Evolutionary conservation across 2,797 vertebrate species (phyloP).

Genomic region (Sebastes reedi): DNA sequence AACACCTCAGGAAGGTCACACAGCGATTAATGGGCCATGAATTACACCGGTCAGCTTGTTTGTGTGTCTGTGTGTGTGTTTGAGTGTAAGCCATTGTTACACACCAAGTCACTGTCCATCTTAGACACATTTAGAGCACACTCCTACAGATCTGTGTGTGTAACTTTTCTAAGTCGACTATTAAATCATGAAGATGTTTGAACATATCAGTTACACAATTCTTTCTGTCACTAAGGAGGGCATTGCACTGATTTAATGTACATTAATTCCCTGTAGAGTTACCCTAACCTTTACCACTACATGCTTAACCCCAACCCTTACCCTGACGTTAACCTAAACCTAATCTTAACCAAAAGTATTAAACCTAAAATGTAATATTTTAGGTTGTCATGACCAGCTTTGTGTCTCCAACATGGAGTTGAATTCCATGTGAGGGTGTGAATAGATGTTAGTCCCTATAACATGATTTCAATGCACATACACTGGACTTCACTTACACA

Average conservation of each 20-base stretch:
- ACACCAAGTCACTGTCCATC: not conserved
- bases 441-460: too few species aligned
- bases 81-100: not conserved
- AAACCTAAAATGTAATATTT: too few species aligned
- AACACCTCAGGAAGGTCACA: slow-evolving; percentile 45
- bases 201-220: not conserved
- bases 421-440: too few species aligned
- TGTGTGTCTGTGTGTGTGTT: slow-evolving; percentile 11
- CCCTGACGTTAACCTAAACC: not conserved
- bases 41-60: not conserved
- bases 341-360: not conserved
- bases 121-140: not conserved
- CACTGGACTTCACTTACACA: too few species aligned
- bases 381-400: not conserved
- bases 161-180: not conserved
- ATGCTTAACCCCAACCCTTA: not conserved
- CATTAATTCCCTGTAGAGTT: not conserved
- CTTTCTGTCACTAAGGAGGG: not conserved
- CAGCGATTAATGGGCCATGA: slow-evolving; percentile 43
- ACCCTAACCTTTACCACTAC: not conserved
- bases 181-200: not conserved
- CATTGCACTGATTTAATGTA: not conserved
- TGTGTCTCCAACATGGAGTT: not conserved
- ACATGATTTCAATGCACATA: too few species aligned
- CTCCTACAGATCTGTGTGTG: not conserved